These are phyloP conservation scores for Tolypeutes matacus DNA, from an alignment of 2,797 vertebrate species.

Conservation along the genomic window DNA sequence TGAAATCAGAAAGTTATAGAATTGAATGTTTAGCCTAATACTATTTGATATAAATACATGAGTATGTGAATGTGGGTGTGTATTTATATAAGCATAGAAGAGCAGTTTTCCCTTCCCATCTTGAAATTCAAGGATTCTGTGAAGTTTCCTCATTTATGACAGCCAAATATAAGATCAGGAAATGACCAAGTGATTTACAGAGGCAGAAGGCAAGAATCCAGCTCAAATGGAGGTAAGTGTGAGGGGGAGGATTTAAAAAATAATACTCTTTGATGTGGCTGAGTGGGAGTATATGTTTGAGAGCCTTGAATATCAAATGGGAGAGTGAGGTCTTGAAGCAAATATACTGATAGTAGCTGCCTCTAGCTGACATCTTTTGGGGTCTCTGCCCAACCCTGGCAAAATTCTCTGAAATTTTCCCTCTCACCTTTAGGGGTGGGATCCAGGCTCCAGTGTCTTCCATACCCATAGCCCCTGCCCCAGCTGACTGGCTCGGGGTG, in stretches of 20 bases:
- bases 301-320: background rate
- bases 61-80: background rate
- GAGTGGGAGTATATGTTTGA: background rate
- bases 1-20: slow-evolving; percentile 11
- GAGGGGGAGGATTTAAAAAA: background rate
- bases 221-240: background rate
- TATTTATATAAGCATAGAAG: background rate
- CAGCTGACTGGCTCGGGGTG: background rate
- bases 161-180: slow-evolving; percentile 54
- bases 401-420: background rate
- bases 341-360: background rate
- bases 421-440: background rate
- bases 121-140: slow-evolving; percentile 44
- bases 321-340: background rate
- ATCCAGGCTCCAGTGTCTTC: background rate
- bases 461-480: background rate
- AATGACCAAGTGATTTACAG: slow-evolving; percentile 47
- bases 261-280: background rate
- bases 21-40: background rate
- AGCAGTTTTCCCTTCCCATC: slow-evolving; percentile 26
- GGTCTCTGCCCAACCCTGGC: background rate
- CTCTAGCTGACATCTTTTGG: background rate
- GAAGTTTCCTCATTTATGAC: background rate
- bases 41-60: background rate
- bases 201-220: slow-evolving; percentile 24